Percentiles rank a stretch among this genome's conserved stretches.
These are phyloP conservation scores for Cephus pygmeus DNA, from an alignment of 2,888 invertebrate species.

Conservation along the genomic window DNA sequence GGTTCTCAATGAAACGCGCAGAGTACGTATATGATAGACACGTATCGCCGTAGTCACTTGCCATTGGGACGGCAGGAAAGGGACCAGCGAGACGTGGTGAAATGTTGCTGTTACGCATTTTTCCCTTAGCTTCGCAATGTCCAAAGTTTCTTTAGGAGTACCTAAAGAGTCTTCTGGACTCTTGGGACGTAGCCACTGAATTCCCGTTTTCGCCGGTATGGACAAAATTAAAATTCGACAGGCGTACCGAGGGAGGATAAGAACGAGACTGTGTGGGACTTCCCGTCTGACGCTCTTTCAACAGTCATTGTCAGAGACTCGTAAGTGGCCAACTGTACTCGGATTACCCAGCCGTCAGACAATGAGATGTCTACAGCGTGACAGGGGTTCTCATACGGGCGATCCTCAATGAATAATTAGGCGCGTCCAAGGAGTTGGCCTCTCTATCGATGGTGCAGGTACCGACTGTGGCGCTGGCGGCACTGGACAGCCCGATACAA, in stretches of 20 bases:
- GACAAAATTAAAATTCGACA: neutral
- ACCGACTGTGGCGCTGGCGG: neutral
- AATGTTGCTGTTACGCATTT: neutral
- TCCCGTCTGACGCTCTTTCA: neutral
- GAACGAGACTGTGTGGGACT: neutral
- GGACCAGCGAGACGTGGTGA: neutral
- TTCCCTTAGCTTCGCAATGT: neutral
- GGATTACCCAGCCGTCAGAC: neutral
- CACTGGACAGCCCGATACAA: neutral
- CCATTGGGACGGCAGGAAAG: neutral
- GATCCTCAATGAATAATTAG: neutral
- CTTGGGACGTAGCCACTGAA: neutral
- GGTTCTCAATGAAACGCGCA: conserved; percentile 43
- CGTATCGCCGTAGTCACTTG: neutral
- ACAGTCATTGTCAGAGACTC: neutral
- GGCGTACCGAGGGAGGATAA: neutral
- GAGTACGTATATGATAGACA: too few species aligned
- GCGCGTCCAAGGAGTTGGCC: neutral
- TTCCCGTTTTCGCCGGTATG: neutral
- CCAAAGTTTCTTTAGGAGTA: neutral
- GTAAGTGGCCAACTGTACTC: neutral
- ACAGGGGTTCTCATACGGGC: neutral
- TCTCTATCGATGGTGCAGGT: neutral
- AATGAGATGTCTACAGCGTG: neutral
- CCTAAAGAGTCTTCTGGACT: neutral